Base-by-base conservation (phyloP, 2,113 vertebrate genomes). In the Pseudorectes ferrugineus region DNA sequence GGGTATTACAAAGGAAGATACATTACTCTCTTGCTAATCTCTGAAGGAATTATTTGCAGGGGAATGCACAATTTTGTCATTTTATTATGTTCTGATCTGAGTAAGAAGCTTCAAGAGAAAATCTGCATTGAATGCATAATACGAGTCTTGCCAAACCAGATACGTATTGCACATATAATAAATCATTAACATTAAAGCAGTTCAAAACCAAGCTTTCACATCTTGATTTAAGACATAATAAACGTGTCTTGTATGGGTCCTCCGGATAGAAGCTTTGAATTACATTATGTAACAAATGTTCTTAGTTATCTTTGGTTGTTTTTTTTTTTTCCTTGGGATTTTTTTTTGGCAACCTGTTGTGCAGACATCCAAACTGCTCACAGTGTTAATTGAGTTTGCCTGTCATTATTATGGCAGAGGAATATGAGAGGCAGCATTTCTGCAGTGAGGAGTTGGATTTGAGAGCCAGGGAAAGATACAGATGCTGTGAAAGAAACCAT, bases 251-350 rank as follows among this genome's bases (percentile, higher is more conserved):
- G 25, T 89, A 36, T 75, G 61, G 40, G 31, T 85, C 45, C 23
- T 76, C 36, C 78, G 70, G 77, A 52, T 25, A 59, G 40, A 81
- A 91, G 38, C 16, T 79, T 75, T 88, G 52, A 76, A 79, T 85
- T 94, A 52, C 33, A 49, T 85, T 90, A 65, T 52, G 26, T 67
- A 92, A 45, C 78, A 96, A 85, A 96, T 79, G 58, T 88, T 89
- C 49, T 66, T 88, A 19, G 20, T 92, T 93, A 57, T 79, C 48
- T 94, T 73, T 36, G 19, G 6, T 66, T 58, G 4, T 18, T 0
- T 14, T 19, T 45, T 81, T 12, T 63, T 61, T 9, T 13, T 43
- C 14, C 21, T 79, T 76, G 40, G 23, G 21, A 1, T 11, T 52
- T 62, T 54, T 72, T 72, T 63, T 42, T 63, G 14, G 40, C 88